Evolutionary conservation across 1,140 invertebrate genomes (phyloP).

Genomic region (Chrysoperla carnea): DNA sequence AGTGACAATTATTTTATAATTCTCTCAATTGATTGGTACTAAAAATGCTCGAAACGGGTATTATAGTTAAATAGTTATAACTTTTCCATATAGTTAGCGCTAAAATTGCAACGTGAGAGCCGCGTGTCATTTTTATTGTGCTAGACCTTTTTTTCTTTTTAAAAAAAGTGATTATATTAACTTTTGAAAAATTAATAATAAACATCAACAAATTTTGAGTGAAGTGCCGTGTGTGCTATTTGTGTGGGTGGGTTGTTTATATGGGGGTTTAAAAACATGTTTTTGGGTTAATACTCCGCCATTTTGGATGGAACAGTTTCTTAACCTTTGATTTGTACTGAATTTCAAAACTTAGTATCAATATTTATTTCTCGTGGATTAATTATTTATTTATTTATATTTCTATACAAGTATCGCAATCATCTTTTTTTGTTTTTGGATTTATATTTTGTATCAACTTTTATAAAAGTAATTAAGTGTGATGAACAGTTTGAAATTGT

Average conservation of each 20-base stretch:
- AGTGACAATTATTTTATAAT: no score
- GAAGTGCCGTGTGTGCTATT: slow-evolving; percentile 2
- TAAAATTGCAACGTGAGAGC: slow-evolving; percentile 22
- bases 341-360: slow-evolving; percentile 10
- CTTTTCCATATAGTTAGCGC: slow-evolving; percentile 6
- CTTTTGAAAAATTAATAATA: slow-evolving; percentile 15
- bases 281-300: slow-evolving; percentile 23
- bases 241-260: slow-evolving; percentile 2
- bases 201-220: neutral
- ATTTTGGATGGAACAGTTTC: slow-evolving; percentile 18
- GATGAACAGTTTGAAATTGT: neutral
- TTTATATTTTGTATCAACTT: neutral
- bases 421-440: slow-evolving; percentile 8
- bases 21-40: no score
- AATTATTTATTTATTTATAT: slow-evolving; percentile 2
- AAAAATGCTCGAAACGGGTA: no score
- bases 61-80: no score
- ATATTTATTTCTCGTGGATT: slow-evolving; percentile 9
- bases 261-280: slow-evolving; percentile 9
- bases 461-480: neutral
- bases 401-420: slow-evolving; percentile 4
- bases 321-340: slow-evolving; percentile 23
- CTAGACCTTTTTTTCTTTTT: neutral
- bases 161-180: neutral
- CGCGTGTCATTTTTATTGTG: slow-evolving; percentile 21